Percentiles rank a stretch among this genome's conserved stretches.
These are phyloP conservation scores for Watsonalla binaria DNA, from an alignment of 2,888 invertebrate species.

Conservation along the genomic window DNA sequence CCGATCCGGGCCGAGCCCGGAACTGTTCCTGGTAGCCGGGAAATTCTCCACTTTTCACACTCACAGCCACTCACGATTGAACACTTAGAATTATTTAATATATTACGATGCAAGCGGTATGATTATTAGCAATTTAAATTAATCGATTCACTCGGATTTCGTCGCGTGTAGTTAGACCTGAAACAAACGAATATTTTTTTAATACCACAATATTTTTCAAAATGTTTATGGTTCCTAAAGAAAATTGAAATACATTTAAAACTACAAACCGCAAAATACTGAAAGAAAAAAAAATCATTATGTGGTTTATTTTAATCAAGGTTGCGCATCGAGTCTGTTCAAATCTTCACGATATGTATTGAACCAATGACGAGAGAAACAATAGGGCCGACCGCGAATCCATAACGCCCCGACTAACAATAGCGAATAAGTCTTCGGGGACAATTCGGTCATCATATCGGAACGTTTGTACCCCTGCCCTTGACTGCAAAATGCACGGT, in stretches of 20 bases:
- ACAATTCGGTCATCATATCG: slow-evolving; percentile 53
- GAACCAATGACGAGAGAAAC: slow-evolving; percentile 39
- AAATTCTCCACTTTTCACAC: slow-evolving; percentile 65
- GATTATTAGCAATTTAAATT: slow-evolving; percentile 7
- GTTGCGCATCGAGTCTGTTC: slow-evolving; percentile 31
- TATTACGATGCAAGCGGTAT: slow-evolving; percentile 8
- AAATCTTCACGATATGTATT: slow-evolving; percentile 28
- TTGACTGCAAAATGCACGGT: slow-evolving; percentile 68
- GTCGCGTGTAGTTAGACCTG: slow-evolving; percentile 50
- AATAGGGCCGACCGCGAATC: slow-evolving; percentile 48
- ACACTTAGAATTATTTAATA: slow-evolving; percentile 19
- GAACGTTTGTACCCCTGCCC: slow-evolving; percentile 66
- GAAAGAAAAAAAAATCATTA: slow-evolving; percentile 22
- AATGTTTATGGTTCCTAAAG: neutral
- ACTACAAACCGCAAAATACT: slow-evolving; percentile 20
- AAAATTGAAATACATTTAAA: neutral
- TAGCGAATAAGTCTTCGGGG: slow-evolving; percentile 40
- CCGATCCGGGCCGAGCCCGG: slow-evolving; percentile 70
- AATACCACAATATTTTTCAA: neutral
- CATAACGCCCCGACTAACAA: slow-evolving; percentile 35
- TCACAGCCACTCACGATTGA: slow-evolving; percentile 31
- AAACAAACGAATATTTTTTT: slow-evolving; percentile 38
- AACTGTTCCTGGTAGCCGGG: slow-evolving; percentile 44
- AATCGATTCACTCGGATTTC: slow-evolving; percentile 19
- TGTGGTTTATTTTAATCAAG: slow-evolving; percentile 44